Evolutionary conservation across 2,888 invertebrate genomes (phyloP), one percentile per base, ranked within the genome.

Genomic region (Hypena proboscidalis): DNA sequence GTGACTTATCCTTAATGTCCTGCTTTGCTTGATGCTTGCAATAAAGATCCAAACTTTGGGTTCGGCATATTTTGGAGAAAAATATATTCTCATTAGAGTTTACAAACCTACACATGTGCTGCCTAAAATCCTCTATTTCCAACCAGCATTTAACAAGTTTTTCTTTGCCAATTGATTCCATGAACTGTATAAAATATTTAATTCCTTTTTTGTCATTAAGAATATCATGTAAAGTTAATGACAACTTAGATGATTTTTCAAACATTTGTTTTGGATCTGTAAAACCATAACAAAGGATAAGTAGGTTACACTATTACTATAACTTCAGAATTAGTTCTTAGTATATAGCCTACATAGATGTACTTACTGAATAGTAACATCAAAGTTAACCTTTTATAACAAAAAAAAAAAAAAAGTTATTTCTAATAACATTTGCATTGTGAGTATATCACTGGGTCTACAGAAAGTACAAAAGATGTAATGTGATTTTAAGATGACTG

Each of bases 111-210:
- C 46, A 52, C 26, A 76, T 19, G 30, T 71, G 54, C 43, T 52
- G 74, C 69, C 92, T 93, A 66, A 95, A 94, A 62, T 93, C 93
- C 70, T 96, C 95, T 27, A 95, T 92, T 68, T 96, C 96, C 55
- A 96, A 77, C 93, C 95, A 96, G 78, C 96, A 95, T 77, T 94
- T 94, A 1, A 96, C 92, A 19, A 95, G 86, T 10, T 92, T 82
- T 39, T 94, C 82, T 38, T 93, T 93, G 42, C 94, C 94, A 55
- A 93, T 92, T n/a, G 94, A 91, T 70, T 97, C 96, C 93, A 98
- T 93, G 81, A 94, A 98, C 70, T 97, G 96, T 39, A 97, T 93
- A 77, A 98, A 96, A 82, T 96, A 96, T 30, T 94, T 94, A 14
- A 97, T 88, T 40, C 96, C 96, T 74, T 94, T 94, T 75, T 95